Evolutionary conservation across 2,888 invertebrate species (phyloP).

Genomic region (Coecobrya sp.): DNA sequence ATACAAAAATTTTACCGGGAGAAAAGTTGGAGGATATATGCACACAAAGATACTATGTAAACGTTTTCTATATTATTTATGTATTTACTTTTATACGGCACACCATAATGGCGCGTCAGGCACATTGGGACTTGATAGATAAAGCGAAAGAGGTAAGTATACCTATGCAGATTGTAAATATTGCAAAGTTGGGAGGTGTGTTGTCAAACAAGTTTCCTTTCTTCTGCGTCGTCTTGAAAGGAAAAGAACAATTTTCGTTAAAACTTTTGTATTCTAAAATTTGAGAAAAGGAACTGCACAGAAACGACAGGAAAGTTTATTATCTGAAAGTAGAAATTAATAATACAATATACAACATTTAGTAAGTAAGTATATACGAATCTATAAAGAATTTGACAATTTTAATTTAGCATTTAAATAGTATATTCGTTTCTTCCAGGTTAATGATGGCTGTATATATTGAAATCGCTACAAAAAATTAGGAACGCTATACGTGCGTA

Average conservation of each 20-base stretch:
- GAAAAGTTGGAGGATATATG: constrained; percentile 9
- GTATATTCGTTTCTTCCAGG: too few species aligned
- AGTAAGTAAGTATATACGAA: too few species aligned
- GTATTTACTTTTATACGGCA: not conserved
- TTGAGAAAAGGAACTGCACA: not conserved
- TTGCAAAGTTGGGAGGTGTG: constrained; percentile 26
- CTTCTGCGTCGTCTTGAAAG: not conserved
- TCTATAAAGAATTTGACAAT: too few species aligned
- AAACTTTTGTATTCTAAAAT: not conserved
- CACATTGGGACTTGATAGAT: not conserved
- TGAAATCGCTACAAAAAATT: too few species aligned
- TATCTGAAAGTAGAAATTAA: not conserved
- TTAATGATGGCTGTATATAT: too few species aligned
- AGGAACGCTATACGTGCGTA: too few species aligned
- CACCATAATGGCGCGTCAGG: not conserved
- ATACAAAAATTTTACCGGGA: not conserved
- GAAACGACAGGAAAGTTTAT: not conserved
- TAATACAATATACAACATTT: not conserved
- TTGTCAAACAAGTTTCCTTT: constrained; percentile 18
- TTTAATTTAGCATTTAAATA: too few species aligned
- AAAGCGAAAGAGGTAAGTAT: not conserved
- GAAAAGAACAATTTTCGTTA: not conserved
- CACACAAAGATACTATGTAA: not conserved
- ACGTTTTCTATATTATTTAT: constrained; percentile 6
- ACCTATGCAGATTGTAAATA: not conserved